A percentile compares a stretch with the other conserved stretches of the same genome.
Conservation (phyloP, 2,113 vertebrate species). For the Probosciger aterrimus region DNA sequence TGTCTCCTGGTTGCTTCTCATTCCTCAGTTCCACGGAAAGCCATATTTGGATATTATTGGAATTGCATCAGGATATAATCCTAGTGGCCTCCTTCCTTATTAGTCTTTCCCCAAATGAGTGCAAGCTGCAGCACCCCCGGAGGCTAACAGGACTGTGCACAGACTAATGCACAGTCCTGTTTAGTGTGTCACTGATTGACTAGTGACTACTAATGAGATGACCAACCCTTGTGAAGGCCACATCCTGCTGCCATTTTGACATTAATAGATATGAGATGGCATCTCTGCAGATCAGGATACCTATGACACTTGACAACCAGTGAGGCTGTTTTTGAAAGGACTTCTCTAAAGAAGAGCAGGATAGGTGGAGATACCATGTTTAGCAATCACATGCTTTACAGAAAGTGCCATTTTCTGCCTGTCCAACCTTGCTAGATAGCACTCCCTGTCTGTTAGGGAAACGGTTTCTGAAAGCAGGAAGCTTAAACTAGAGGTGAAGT, state of each 20-base stretch:
- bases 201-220: neutral
- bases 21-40: neutral
- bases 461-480: constrained; percentile 11
- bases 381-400: neutral
- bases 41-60: neutral
- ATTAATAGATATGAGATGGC: neutral
- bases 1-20: neutral
- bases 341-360: neutral
- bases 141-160: neutral
- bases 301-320: neutral
- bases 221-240: neutral
- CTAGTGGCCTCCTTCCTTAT: neutral
- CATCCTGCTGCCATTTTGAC: neutral
- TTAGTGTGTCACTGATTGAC: too few species aligned
- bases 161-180: too few species aligned
- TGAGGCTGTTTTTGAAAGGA: neutral
- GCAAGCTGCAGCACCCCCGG: neutral
- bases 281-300: neutral
- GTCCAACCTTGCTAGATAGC: neutral
- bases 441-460: neutral
- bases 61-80: neutral
- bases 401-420: neutral
- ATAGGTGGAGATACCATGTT: neutral
- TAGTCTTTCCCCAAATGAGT: neutral
- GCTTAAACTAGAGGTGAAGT: constrained; percentile 24